Evolutionary conservation across 2,797 vertebrate genomes (phyloP).

Genomic region (Danio tinwini): DNA sequence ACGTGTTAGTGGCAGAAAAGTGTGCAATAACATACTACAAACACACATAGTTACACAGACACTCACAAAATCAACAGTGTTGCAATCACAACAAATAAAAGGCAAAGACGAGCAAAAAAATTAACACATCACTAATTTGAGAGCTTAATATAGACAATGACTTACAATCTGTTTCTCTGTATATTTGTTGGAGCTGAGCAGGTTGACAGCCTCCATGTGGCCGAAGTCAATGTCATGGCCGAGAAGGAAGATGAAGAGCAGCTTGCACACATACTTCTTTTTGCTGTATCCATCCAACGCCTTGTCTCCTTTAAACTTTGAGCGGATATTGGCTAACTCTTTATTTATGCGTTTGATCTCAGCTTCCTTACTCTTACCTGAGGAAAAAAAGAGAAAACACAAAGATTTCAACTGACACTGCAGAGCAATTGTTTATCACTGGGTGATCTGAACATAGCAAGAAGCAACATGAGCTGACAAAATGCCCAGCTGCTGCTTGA

Average conservation of each 20-base stretch:
- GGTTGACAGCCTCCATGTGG: conserved; percentile 93
- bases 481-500: background rate
- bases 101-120: background rate
- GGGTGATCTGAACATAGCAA: background rate
- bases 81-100: conserved; percentile 2
- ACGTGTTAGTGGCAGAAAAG: background rate
- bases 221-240: conserved; percentile 93
- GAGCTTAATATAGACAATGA: conserved; percentile 11
- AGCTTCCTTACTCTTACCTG: conserved; percentile 94
- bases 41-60: background rate
- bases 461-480: conserved; percentile 1
- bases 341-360: conserved; percentile 95
- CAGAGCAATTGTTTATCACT: background rate
- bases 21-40: background rate
- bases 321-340: conserved; percentile 92
- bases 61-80: background rate
- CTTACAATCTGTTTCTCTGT: conserved; percentile 93
- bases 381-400: conserved; percentile 3
- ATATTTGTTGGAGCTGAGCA: conserved; percentile 93
- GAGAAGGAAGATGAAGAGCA: conserved; percentile 92
- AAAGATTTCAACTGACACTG: background rate
- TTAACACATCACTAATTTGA: too few species aligned
- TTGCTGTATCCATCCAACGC: conserved; percentile 88
- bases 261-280: conserved; percentile 92
- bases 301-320: conserved; percentile 91